Evolutionary conservation across 2,113 vertebrate genomes (phyloP).

Genomic region (Boulengeromyrus knoepffleri): DNA sequence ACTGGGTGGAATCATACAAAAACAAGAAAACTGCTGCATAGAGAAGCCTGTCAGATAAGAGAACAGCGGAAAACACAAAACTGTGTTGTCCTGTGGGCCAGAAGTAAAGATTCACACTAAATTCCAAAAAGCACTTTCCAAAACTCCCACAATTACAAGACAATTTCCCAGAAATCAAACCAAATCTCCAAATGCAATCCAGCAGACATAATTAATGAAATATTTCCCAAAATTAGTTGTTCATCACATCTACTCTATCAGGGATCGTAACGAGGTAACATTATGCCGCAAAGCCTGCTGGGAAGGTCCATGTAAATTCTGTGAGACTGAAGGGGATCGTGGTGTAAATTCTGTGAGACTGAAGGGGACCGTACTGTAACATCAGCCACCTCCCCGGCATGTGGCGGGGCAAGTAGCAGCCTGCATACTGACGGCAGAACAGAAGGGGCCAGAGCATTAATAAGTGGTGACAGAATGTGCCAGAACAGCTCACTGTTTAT

Average conservation of each 20-base stretch:
- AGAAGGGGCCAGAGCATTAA: not conserved
- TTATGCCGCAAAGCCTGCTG: not conserved
- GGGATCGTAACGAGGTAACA: not conserved
- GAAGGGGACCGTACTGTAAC: not conserved
- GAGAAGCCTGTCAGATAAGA: not conserved
- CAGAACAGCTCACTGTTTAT: not conserved
- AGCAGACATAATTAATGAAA: not conserved
- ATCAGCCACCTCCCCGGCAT: not conserved
- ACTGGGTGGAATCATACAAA: not conserved
- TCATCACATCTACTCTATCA: not conserved
- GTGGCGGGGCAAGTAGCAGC: not conserved
- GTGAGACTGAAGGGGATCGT: not conserved
- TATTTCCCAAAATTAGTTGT: not conserved
- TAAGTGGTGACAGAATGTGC: not conserved
- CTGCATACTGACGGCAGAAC: not conserved
- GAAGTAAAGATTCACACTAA: not conserved
- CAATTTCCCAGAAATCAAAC: not conserved
- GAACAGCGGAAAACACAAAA: not conserved
- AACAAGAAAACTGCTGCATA: not conserved
- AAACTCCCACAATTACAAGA: not conserved
- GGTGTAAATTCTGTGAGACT: not conserved
- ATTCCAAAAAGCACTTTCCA: not conserved
- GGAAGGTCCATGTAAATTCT: not conserved
- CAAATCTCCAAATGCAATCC: not conserved
- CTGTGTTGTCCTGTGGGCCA: not conserved